phyloP scores from a whole-genome alignment of 2,113 vertebrate genomes.

The Cettia cetti region DNA sequence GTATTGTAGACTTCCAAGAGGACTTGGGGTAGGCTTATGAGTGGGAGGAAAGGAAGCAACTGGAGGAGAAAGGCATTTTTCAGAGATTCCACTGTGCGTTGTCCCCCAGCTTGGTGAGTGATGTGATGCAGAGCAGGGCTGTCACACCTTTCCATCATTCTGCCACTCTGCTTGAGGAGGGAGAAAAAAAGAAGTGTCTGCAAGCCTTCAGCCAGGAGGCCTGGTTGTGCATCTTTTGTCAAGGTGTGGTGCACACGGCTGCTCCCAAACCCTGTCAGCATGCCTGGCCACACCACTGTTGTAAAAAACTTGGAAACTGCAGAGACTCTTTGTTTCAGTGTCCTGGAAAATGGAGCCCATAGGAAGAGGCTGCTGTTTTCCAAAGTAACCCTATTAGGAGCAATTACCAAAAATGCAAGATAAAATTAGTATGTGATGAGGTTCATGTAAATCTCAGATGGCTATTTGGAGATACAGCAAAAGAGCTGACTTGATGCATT shows the following conservation, averaged over 20 bases:
- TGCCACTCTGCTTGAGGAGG: background rate
- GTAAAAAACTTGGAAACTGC: background rate
- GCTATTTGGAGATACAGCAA: background rate
- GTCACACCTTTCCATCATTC: background rate
- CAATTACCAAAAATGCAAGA: background rate
- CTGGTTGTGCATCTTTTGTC: background rate
- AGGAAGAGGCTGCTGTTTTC: background rate
- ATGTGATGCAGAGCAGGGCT: background rate
- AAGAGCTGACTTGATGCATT: constrained; percentile 18
- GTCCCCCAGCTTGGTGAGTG: background rate
- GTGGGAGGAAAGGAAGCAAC: background rate
- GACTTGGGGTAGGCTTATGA: fast-evolving
- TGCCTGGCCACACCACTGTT: background rate
- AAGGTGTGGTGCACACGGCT: background rate
- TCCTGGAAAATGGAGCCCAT: background rate
- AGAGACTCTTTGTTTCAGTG: background rate
- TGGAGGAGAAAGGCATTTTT: background rate
- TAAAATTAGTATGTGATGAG: background rate
- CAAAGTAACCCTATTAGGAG: background rate
- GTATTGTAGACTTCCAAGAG: background rate
- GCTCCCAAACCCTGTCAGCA: background rate
- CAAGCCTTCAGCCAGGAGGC: background rate
- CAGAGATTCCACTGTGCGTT: background rate
- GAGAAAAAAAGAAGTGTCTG: background rate
- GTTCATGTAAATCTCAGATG: background rate